Conservation (phyloP, 2,888 invertebrate species). For the Nebria salina region DNA sequence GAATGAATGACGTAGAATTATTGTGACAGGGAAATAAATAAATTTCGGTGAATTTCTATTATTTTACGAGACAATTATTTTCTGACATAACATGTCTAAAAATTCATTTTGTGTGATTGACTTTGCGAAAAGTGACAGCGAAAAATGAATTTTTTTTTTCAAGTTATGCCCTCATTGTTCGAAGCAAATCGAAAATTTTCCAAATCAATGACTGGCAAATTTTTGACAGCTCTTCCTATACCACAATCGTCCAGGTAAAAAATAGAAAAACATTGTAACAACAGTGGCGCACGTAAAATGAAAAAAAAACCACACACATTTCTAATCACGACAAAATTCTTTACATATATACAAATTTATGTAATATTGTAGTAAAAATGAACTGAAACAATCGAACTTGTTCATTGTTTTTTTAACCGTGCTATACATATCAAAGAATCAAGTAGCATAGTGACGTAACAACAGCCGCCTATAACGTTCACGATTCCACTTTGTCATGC, state of each 20-base stretch:
- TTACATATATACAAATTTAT: too few species aligned
- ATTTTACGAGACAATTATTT: background rate
- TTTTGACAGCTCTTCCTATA: conserved; percentile 29
- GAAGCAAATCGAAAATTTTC: conserved; percentile 43
- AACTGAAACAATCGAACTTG: too few species aligned
- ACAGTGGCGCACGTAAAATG: background rate
- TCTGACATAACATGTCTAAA: background rate
- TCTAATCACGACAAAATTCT: too few species aligned
- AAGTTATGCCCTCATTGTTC: conserved; percentile 39
- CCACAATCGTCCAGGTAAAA: conserved; percentile 20
- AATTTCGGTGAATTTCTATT: too few species aligned
- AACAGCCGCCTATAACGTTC: conserved; percentile 32
- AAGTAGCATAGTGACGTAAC: conserved; percentile 30
- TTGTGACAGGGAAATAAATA: too few species aligned
- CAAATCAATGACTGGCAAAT: conserved; percentile 43
- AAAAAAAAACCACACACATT: too few species aligned
- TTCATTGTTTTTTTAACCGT: background rate
- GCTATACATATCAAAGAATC: conserved; percentile 23
- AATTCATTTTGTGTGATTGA: background rate
- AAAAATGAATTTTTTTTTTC: conserved; percentile 34
- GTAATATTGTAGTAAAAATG: too few species aligned
- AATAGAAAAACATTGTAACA: background rate
- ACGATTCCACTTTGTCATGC: conserved; percentile 49
- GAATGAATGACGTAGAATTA: too few species aligned
- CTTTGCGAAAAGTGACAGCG: conserved; percentile 14